Evolutionary conservation across 2,888 invertebrate species (phyloP).

Genomic region (Cheiracanthium punctorium): DNA sequence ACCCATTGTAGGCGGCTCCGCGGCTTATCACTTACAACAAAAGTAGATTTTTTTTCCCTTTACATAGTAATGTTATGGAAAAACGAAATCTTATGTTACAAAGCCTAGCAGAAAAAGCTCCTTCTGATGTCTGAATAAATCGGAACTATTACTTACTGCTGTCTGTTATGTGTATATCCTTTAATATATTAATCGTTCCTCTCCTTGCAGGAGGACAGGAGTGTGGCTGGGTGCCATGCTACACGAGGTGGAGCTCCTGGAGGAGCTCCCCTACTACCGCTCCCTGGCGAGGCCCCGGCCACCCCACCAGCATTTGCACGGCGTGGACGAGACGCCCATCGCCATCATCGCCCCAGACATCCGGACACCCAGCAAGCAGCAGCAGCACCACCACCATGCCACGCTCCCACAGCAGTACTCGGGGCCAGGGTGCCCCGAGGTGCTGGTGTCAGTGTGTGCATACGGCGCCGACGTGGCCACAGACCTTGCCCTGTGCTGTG

Average conservation of each 20-base stretch:
- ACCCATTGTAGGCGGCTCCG: too few relatives aligned
- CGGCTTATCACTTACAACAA: too few relatives aligned
- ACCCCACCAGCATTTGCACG: constrained; percentile 16
- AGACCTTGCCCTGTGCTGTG: constrained; percentile 63
- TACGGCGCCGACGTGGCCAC: constrained; percentile 63
- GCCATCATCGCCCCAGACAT: constrained; percentile 68
- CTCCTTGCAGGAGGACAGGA: neutral
- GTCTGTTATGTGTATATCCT: too few relatives aligned
- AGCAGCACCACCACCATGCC: constrained; percentile 21
- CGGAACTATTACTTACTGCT: too few relatives aligned
- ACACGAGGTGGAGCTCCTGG: constrained; percentile 67
- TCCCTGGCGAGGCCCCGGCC: constrained; percentile 48
- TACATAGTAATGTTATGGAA: too few relatives aligned
- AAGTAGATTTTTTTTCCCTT: too few relatives aligned
- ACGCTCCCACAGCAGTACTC: constrained; percentile 16
- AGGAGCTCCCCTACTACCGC: constrained; percentile 62
- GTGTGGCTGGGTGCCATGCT: constrained; percentile 46
- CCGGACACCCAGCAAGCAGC: constrained; percentile 32
- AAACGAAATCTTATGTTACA: too few relatives aligned
- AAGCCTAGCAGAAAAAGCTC: too few relatives aligned
- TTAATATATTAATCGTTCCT: constrained; percentile 15
- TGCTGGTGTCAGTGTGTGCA: constrained; percentile 51
- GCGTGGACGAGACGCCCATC: constrained; percentile 52
- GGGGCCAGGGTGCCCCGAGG: constrained; percentile 43
- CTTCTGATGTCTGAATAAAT: too few relatives aligned